A percentile compares a stretch with the other conserved stretches of the same genome.
Evolutionary conservation across 2,113 vertebrate species (phyloP).

Genomic region (Sorex araneus): DNA sequence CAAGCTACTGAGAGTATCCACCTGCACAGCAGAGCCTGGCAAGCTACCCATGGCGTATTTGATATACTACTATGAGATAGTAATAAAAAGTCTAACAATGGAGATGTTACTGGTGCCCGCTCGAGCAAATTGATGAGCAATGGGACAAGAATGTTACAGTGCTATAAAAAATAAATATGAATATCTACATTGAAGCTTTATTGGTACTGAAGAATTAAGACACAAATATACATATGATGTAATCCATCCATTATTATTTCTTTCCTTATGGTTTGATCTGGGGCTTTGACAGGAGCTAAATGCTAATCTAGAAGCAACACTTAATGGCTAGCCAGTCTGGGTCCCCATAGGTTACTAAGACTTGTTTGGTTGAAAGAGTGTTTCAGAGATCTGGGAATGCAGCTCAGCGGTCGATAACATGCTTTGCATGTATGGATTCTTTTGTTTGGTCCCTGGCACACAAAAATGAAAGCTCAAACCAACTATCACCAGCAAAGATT

Average conservation of each 20-base stretch:
- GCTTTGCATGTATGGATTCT: too few relatives aligned
- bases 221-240: background rate
- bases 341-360: background rate
- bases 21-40: too few relatives aligned
- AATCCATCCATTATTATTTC: background rate
- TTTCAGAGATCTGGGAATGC: background rate
- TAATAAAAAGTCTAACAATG: too few relatives aligned
- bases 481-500: too few relatives aligned
- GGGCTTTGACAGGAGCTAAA: background rate
- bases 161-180: slow-evolving; percentile 6
- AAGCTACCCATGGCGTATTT: too few relatives aligned
- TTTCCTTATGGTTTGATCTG: background rate
- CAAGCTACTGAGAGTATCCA: too few relatives aligned
- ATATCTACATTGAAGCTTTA: background rate
- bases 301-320: background rate
- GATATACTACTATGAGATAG: too few relatives aligned
- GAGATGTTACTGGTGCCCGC: too few relatives aligned
- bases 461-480: too few relatives aligned
- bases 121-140: background rate
- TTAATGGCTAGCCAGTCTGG: background rate
- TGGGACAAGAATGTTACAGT: too few relatives aligned
- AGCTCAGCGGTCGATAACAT: too few relatives aligned
- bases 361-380: background rate
- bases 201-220: background rate
- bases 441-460: too few relatives aligned